Conservation (phyloP, 2,113 vertebrate species). For the Seriola quinqueradiata region DNA sequence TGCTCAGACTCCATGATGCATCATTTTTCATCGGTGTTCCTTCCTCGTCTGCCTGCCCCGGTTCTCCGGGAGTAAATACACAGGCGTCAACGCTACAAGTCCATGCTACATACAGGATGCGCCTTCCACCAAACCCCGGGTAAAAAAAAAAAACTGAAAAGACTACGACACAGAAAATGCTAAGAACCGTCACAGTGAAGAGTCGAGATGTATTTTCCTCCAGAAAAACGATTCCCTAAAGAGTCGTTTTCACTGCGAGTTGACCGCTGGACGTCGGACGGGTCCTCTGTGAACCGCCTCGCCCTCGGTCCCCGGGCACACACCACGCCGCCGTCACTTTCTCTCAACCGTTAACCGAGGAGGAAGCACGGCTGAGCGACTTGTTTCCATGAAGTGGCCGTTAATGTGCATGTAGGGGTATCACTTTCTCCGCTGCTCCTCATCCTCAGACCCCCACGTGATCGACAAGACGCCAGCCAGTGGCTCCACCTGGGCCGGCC, state of each 20-base stretch:
- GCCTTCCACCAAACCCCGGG: neutral
- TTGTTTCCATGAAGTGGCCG: conserved; percentile 49
- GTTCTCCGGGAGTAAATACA: neutral
- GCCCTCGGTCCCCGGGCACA: too few species aligned
- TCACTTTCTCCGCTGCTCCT: conserved; percentile 80
- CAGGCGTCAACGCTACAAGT: conserved; percentile 31
- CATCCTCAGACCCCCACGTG: conserved; percentile 84
- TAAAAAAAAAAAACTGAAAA: neutral
- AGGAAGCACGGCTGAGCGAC: neutral
- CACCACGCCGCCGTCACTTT: neutral
- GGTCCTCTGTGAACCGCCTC: neutral
- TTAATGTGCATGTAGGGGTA: conserved; percentile 48
- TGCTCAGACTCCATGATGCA: conserved; percentile 67
- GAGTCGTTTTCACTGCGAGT: neutral
- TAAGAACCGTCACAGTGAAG: neutral
- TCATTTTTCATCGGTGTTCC: conserved; percentile 58
- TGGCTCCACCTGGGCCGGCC: conserved; percentile 85
- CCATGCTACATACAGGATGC: conserved; percentile 19
- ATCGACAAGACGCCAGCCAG: conserved; percentile 84
- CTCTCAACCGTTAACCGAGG: too few species aligned
- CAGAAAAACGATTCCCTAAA: neutral
- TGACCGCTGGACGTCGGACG: neutral
- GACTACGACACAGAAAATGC: neutral
- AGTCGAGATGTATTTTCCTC: neutral
- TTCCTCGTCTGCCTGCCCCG: conserved; percentile 25